A percentile compares a stretch with the other conserved stretches of the same genome.
These are phyloP conservation scores for Tinamus major DNA, from an alignment of 2,797 vertebrate species.

Conservation along the genomic window DNA sequence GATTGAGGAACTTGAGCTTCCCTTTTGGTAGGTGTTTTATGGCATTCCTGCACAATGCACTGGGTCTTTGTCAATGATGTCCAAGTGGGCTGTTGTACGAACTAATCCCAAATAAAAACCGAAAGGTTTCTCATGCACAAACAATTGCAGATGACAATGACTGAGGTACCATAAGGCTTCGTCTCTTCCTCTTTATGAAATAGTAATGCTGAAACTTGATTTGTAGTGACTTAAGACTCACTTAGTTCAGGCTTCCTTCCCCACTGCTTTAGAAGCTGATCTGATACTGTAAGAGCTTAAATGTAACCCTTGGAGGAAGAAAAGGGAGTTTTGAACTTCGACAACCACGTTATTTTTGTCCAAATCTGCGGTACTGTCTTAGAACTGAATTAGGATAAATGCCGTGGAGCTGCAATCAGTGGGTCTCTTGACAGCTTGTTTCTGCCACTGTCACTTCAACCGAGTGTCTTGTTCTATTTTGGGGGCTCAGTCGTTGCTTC, in stretches of 20 bases:
- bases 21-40: background rate
- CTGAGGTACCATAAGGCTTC: background rate
- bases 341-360: background rate
- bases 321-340: background rate
- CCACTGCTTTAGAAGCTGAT: background rate
- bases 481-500: background rate
- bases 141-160: background rate
- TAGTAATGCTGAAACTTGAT: background rate
- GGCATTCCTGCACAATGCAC: background rate
- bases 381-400: background rate
- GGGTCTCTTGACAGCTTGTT: background rate
- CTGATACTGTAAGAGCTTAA: background rate
- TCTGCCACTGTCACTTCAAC: slow-evolving; percentile 7
- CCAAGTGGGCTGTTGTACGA: background rate
- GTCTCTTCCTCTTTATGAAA: background rate
- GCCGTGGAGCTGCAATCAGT: background rate
- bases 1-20: too few relatives aligned
- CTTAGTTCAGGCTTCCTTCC: background rate
- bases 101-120: background rate
- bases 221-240: background rate
- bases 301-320: background rate
- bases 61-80: background rate
- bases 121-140: background rate
- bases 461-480: background rate
- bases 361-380: background rate